Evolutionary conservation across 2,888 invertebrate species (phyloP), one percentile per base, ranked within the genome.

Genomic region (Xestia rhomboidea): DNA sequence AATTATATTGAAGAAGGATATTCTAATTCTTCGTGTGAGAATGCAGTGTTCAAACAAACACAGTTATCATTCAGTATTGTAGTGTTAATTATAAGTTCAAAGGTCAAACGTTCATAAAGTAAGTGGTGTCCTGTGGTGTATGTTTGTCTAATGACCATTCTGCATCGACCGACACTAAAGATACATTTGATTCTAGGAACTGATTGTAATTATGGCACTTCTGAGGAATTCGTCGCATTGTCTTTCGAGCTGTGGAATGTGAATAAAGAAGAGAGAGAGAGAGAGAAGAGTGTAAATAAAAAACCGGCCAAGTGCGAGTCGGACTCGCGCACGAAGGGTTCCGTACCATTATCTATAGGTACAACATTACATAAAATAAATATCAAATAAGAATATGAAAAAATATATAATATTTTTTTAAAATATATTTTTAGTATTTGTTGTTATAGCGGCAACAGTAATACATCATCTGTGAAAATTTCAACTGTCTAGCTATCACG

Each of bases 91-190:
- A 24, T 21, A 30, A 34, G 27, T 73, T 6, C 63, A 79, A 68
- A 79, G 79, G 63, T 68, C 80, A 80, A 77, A 69, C 24, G 24
- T 38, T 27, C 46, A 54, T 71, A 30, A 24, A 41, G 13, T 57
- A 77, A 3, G 15, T 51, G 46, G 63, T 72, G 63, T 41, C n/a
- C 79, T 2, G 15, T 51, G 46, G 63, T 72, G 63, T 41, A 13
- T 54, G n/a, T n/a, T 5, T n/a, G 13, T 54, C 30, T 4, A 66
- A 24, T 73, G 41, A 24, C 7, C 30, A 80, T 49, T 54, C 13
- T 1, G 49, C 34, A 13, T 38, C 18, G 41, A 73, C n/a, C 63
- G 24, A 27, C 24, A 49, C 5, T 54, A 49, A 38, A 46, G 6
- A 46, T n/a, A 41, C 24, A 46, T 57, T 27, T 38, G 11, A 44